These are phyloP conservation scores for Bombyx huttoni DNA, from an alignment of 2,888 invertebrate genomes.

Conservation along the genomic window DNA sequence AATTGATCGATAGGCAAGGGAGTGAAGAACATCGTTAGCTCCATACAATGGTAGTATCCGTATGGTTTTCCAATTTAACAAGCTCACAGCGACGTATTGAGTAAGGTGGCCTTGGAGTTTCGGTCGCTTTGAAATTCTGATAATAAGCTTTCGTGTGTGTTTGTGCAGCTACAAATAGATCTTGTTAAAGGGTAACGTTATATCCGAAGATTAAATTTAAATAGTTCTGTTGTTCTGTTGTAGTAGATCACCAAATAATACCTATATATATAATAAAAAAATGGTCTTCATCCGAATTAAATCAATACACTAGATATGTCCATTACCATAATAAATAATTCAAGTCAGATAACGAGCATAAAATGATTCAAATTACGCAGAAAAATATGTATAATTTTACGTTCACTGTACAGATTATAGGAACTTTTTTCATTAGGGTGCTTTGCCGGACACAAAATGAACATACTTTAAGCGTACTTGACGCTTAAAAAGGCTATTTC, in stretches of 20 bases:
- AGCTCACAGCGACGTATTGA: slow-evolving; percentile 14
- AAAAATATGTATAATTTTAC: not conserved
- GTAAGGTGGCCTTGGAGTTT: slow-evolving; percentile 13
- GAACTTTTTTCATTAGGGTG: slow-evolving; percentile 4
- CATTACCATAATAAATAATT: no score
- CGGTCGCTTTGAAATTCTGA: slow-evolving; percentile 7
- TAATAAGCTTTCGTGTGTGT: not conserved
- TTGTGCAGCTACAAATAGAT: not conserved
- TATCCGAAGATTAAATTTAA: not conserved
- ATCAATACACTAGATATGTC: no score
- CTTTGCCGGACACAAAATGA: slow-evolving; percentile 17
- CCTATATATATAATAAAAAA: no score
- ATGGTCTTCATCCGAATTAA: no score
- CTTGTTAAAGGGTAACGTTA: not conserved
- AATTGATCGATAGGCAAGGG: slow-evolving; percentile 14
- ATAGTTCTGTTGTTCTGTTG: no score
- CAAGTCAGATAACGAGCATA: not conserved
- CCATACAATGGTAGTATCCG: slow-evolving; percentile 25
- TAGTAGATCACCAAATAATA: no score
- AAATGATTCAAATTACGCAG: not conserved
- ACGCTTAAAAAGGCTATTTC: slow-evolving; percentile 47
- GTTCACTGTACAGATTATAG: not conserved
- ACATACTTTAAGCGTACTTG: slow-evolving; percentile 27
- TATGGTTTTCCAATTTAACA: slow-evolving; percentile 24
- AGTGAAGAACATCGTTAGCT: slow-evolving; percentile 32